Evolutionary conservation across 37 sponge, comb jelly and placozoan species (phyloP).

Genomic region (Mnemiopsis leidyi): DNA sequence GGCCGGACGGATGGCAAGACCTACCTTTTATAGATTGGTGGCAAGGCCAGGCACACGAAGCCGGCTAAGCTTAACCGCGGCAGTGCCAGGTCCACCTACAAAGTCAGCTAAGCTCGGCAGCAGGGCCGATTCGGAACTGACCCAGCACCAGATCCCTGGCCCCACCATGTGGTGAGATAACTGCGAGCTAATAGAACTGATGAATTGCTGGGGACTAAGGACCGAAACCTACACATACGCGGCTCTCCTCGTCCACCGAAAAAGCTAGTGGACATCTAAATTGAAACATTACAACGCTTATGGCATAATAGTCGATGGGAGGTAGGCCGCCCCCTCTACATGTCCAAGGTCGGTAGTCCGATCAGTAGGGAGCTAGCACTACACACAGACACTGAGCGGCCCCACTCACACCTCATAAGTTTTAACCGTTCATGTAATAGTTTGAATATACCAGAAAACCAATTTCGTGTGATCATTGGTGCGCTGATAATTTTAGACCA

Average conservation of each 20-base stretch:
- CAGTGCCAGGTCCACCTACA: no score
- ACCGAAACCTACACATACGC: background rate
- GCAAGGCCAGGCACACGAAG: no score
- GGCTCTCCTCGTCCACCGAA: background rate
- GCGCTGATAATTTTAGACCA: no score
- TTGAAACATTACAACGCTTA: background rate
- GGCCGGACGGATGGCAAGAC: no score
- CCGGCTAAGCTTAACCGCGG: no score
- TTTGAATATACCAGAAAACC: no score
- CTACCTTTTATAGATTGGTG: no score
- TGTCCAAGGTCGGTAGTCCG: background rate
- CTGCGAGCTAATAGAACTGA: background rate
- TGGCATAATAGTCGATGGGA: background rate
- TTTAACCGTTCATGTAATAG: no score
- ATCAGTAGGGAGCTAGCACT: background rate
- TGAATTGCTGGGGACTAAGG: background rate
- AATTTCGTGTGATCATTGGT: no score
- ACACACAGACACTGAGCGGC: no score
- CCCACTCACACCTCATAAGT: no score
- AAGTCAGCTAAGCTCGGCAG: no score
- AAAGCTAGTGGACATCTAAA: background rate
- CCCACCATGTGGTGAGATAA: background rate
- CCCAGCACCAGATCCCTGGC: background rate
- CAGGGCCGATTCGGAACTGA: background rate
- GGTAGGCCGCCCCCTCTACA: background rate